These are phyloP conservation scores for Brassicogethes aeneus DNA, from an alignment of 2,888 invertebrate genomes.

Conservation along the genomic window DNA sequence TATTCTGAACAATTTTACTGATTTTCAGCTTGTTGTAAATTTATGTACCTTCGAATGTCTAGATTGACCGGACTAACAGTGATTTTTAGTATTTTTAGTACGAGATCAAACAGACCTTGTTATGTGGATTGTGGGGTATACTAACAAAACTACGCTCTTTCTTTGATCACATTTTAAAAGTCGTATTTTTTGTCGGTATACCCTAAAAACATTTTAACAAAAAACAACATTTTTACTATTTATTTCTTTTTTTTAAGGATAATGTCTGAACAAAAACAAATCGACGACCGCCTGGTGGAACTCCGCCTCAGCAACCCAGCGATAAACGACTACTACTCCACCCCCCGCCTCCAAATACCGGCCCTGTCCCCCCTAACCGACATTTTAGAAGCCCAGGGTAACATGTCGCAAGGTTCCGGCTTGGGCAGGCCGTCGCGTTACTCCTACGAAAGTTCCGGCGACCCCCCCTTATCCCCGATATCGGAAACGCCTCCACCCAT, in stretches of 20 bases:
- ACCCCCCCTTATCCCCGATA: conserved; percentile 71
- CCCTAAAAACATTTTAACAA: too few relatives aligned
- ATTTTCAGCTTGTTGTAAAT: too few relatives aligned
- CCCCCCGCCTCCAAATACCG: conserved; percentile 30
- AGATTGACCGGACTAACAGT: too few relatives aligned
- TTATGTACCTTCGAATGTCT: too few relatives aligned
- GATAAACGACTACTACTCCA: conserved; percentile 21
- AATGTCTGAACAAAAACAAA: conserved; percentile 21
- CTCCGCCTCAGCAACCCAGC: conserved; percentile 22
- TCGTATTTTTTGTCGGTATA: too few relatives aligned
- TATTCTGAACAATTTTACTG: too few relatives aligned
- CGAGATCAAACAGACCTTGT: too few relatives aligned
- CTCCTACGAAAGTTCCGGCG: conserved; percentile 42
- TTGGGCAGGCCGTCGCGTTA: conserved; percentile 45
- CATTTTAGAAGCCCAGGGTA: conserved; percentile 35
- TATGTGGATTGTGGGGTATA: too few relatives aligned
- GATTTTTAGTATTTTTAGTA: too few relatives aligned
- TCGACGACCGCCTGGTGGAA: conserved; percentile 32
- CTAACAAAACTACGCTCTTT: too few relatives aligned
- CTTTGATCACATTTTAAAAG: too few relatives aligned
- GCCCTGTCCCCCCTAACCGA: conserved; percentile 33
- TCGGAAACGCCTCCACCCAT: conserved; percentile 72
- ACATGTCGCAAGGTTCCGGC: conserved; percentile 51
- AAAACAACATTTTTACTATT: not conserved
- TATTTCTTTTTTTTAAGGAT: conserved; percentile 14